These are phyloP conservation scores for Trypoxylus dichotomus DNA, from an alignment of 1,140 invertebrate species.

Conservation along the genomic window DNA sequence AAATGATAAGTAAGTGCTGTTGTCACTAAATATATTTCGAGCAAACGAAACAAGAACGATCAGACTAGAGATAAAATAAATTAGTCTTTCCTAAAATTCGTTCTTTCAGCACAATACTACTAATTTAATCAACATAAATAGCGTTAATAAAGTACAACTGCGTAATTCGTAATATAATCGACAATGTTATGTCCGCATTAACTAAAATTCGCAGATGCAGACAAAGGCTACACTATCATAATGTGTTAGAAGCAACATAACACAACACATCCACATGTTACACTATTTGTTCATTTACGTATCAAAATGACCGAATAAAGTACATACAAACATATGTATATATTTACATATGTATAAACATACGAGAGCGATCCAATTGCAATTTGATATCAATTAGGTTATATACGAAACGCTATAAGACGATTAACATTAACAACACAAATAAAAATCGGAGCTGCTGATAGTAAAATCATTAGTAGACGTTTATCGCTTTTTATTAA, in stretches of 20 bases:
- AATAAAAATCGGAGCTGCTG: constrained; percentile 2
- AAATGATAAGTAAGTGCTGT: too few relatives aligned
- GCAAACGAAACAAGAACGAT: too few relatives aligned
- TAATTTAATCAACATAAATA: neutral
- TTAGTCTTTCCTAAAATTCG: too few relatives aligned
- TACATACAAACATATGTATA: neutral
- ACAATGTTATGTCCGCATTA: neutral
- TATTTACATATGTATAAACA: neutral
- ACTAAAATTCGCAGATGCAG: neutral
- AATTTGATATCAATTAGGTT: constrained; percentile 13
- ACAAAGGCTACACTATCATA: too few relatives aligned
- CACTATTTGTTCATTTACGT: too few relatives aligned
- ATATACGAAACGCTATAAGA: neutral
- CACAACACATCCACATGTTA: neutral
- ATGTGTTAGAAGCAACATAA: neutral
- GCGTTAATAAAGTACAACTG: neutral
- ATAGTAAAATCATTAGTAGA: constrained; percentile 14
- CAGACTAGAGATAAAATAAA: too few relatives aligned
- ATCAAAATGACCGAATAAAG: neutral
- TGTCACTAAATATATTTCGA: too few relatives aligned
- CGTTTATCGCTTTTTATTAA: constrained; percentile 17
- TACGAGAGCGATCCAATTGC: neutral
- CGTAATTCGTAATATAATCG: too few relatives aligned
- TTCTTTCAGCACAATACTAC: neutral
- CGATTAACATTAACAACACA: neutral